phyloP scores from a whole-genome alignment of 2,888 invertebrate species.

The Hydrotaea diabolus region DNA sequence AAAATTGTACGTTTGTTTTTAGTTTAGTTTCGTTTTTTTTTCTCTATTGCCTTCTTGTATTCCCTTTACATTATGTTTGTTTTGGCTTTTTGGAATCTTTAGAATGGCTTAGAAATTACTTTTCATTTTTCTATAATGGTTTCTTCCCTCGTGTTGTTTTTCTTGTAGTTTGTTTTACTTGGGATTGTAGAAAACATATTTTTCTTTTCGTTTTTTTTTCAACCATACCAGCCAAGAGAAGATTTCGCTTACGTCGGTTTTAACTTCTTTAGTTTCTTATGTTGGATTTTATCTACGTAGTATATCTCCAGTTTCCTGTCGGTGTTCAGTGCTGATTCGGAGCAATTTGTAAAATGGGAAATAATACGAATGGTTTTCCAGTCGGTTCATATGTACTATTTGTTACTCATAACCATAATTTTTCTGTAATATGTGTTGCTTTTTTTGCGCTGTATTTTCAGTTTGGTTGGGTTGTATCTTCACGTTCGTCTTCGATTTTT shows the following conservation, averaged over 20 bases:
- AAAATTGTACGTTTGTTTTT: background rate
- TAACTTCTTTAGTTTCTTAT: constrained; percentile 3
- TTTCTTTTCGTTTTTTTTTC: background rate
- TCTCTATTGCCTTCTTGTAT: background rate
- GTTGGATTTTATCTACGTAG: background rate
- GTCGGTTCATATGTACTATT: background rate
- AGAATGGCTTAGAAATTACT: background rate
- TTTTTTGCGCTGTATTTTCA: background rate
- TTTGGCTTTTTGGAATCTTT: too few species aligned
- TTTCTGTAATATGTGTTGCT: background rate
- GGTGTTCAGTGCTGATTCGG: background rate
- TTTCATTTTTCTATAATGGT: background rate
- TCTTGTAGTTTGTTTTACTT: constrained; percentile 3
- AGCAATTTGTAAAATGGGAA: constrained; percentile 3
- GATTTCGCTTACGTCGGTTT: constrained; percentile 19
- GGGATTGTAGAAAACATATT: background rate
- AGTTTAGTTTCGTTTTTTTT: background rate
- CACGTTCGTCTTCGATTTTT: background rate
- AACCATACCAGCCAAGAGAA: background rate
- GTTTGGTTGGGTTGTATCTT: background rate
- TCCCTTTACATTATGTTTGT: background rate
- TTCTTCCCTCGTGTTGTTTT: background rate
- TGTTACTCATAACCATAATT: constrained; percentile 18
- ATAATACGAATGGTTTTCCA: background rate
- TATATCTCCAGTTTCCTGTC: background rate